A percentile compares a stretch with the other conserved stretches of the same genome.
These are phyloP conservation scores for Eupristina koningsbergeri DNA, from an alignment of 1,140 invertebrate species.

Conservation along the genomic window DNA sequence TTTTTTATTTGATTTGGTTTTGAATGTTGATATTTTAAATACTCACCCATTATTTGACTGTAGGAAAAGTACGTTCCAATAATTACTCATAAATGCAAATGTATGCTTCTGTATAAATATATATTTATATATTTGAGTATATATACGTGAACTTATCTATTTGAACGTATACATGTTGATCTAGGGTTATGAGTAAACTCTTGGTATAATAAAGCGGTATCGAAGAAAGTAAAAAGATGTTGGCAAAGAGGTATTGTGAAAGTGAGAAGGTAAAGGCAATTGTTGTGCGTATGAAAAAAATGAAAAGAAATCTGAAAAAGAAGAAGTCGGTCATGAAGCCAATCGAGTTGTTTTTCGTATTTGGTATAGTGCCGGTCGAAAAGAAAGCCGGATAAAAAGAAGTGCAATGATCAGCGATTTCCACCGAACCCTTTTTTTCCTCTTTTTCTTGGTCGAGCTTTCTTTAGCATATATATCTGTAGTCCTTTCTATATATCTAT, in stretches of 20 bases:
- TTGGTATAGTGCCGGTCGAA: conserved; percentile 30
- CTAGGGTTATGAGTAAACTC: no score
- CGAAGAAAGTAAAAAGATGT: background rate
- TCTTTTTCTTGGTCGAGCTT: background rate
- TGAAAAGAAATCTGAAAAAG: background rate
- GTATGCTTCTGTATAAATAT: no score
- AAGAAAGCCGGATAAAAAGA: conserved; percentile 16
- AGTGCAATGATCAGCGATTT: conserved; percentile 17
- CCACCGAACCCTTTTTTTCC: conserved; percentile 5
- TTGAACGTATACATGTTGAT: background rate
- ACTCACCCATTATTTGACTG: background rate
- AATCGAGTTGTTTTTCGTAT: conserved; percentile 20
- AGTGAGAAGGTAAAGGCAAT: background rate
- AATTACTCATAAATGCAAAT: no score
- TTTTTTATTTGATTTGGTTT: no score
- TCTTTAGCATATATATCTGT: background rate
- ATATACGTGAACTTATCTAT: no score
- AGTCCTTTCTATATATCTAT: background rate
- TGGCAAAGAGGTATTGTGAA: background rate
- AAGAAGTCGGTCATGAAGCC: conserved; percentile 24
- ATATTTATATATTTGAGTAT: no score
- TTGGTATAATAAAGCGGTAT: background rate
- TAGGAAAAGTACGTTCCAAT: no score
- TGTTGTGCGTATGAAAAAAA: background rate
- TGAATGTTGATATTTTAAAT: background rate